phyloP scores from a whole-genome alignment of 2,113 vertebrate genomes.

The Phrynocephalus versicolor region DNA sequence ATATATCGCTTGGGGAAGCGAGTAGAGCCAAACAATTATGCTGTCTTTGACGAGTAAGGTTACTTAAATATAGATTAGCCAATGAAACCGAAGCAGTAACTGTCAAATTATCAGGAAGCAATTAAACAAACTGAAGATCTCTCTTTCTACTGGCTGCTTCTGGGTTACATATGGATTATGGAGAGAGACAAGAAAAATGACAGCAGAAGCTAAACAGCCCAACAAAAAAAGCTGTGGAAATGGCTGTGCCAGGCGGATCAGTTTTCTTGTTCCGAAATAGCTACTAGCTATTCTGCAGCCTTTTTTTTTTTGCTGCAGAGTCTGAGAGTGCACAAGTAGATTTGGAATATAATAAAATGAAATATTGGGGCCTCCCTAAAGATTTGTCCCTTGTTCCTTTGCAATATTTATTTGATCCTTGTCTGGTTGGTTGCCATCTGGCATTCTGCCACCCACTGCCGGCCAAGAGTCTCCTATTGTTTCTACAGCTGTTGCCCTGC shows the following conservation, averaged over 20 bases:
- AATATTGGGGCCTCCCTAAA: constrained; percentile 37
- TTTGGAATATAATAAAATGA: constrained; percentile 1
- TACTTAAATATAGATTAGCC: constrained; percentile 75
- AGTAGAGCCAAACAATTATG: constrained; percentile 76
- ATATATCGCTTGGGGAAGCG: constrained; percentile 79
- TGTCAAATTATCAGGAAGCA: constrained; percentile 81
- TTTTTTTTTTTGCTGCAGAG: constrained; percentile 36
- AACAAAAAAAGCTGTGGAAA: constrained; percentile 57
- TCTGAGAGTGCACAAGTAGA: background rate
- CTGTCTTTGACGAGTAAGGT: constrained; percentile 75
- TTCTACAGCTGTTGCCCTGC: constrained; percentile 58
- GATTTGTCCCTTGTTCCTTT: constrained; percentile 12
- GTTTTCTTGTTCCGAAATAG: constrained; percentile 42
- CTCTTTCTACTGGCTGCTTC: constrained; percentile 75
- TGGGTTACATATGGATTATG: constrained; percentile 82
- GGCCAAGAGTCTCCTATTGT: constrained; percentile 24
- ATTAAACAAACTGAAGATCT: constrained; percentile 80
- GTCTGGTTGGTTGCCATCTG: constrained; percentile 57
- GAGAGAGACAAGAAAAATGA: constrained; percentile 82
- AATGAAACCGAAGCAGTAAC: constrained; percentile 70
- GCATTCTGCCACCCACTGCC: constrained; percentile 57
- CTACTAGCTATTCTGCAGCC: background rate
- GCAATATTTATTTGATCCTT: constrained; percentile 50
- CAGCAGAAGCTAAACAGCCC: constrained; percentile 67
- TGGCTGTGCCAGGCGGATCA: constrained; percentile 43